Base-by-base conservation (phyloP, 1,140 invertebrate species). In the Ostrea denselamellosa region DNA sequence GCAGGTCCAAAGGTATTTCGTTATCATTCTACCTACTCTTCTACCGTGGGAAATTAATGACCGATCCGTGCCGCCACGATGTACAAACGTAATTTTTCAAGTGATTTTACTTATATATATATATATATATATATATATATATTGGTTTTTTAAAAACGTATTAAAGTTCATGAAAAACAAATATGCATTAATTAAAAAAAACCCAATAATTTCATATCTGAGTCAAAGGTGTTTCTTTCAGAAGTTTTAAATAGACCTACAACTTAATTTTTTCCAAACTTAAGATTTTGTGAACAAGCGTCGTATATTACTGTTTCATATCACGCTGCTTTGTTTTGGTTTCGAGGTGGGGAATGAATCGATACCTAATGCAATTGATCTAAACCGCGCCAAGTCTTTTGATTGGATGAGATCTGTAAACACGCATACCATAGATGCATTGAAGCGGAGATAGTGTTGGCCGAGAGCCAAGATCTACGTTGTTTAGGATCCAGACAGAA, bases 301-400 rank as follows among this genome's bases (percentile, higher is more conserved):
- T 44, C 34, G 34, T 44, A 2, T 44, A 56, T 17, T 56, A 56
- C 54, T 56, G 14, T 62, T 2, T 62, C 25, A 71, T 52, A 71
- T 82, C 86, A 87, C 83, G 86, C 86, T 53, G 84, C 54, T 85
- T 54, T 88, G 87, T 88, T 88, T 81, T 85, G 34, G 87, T 88
- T 88, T 88, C 87, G 87, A 88, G 87, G 87, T 68, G 87, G 83
- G 56, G 34, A n/a, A 85, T 85, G 28, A 44, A 85, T 68, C 51
- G 12, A 12, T 54, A n/a, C 12, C 3, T 25, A 22, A 28, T 86
- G 87, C 68, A 90, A 88, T 90, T 87, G 89, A 52, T 84, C 68
- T 56, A 58, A 86, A 89, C 90, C 88, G 92, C 90, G 92, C 90
- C 92, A 93, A 92, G 62, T 44, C 22, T 81, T 82, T 22, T 90